Conservation (phyloP, 2,888 invertebrate species). For the Epistrophe eligans region DNA sequence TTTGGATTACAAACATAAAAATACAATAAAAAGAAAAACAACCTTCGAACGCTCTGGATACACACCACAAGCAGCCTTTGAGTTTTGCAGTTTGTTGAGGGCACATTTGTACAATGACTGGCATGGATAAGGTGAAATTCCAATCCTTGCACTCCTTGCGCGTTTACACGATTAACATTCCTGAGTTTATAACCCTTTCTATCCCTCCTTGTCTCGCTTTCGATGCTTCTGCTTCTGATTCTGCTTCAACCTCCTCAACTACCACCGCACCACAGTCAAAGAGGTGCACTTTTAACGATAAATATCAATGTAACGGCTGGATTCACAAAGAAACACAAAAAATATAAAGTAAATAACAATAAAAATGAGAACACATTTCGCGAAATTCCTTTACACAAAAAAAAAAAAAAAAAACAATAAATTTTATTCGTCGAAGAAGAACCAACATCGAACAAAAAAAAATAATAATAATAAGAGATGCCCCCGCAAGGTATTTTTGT, state of each 20-base stretch:
- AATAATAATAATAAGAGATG: constrained; percentile 26
- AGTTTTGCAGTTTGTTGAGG: constrained; percentile 11
- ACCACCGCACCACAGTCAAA: not conserved
- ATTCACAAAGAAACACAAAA: constrained; percentile 15
- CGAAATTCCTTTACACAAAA: constrained; percentile 42
- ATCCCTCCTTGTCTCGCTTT: not conserved
- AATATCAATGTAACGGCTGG: constrained; percentile 55
- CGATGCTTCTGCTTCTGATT: not conserved
- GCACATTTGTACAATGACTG: constrained; percentile 26
- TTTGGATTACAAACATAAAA: constrained; percentile 67
- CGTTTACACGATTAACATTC: constrained; percentile 73
- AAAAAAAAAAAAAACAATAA: constrained; percentile 26
- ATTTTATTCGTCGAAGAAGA: constrained; percentile 37
- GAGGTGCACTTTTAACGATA: constrained; percentile 44
- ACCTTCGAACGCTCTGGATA: constrained; percentile 25
- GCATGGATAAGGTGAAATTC: constrained; percentile 71
- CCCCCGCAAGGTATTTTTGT: constrained; percentile 57
- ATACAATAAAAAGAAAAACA: constrained; percentile 10
- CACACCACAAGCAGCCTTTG: constrained; percentile 8
- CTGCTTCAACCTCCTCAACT: not conserved
- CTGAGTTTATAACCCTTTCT: constrained; percentile 62
- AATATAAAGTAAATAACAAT: constrained; percentile 40
- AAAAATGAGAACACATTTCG: constrained; percentile 62
- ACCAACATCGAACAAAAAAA: not conserved
- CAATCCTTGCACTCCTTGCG: constrained; percentile 73